phyloP scores from a whole-genome alignment of 2,888 invertebrate species.

The Resseliella maxima region DNA sequence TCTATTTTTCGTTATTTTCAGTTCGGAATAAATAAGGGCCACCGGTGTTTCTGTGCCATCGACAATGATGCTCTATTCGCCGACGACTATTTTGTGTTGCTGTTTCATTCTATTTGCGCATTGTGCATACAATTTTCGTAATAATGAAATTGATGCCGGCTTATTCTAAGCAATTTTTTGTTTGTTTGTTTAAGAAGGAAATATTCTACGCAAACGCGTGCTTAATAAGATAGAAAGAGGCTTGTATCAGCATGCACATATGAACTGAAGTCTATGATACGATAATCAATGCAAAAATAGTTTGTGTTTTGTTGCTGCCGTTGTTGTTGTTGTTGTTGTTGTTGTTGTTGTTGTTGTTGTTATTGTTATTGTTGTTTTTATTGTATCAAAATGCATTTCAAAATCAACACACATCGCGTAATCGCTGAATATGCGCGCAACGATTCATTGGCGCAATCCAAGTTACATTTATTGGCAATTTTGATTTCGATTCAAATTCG shows the following conservation, averaged over 20 bases:
- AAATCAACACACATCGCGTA: no score
- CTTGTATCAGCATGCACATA: background rate
- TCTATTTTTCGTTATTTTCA: background rate
- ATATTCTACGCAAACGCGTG: conserved; percentile 42
- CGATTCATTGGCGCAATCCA: background rate
- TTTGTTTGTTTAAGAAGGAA: no score
- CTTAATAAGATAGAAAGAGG: background rate
- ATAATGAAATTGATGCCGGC: conserved; percentile 18
- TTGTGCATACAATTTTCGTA: conserved; percentile 51
- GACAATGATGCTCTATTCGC: background rate
- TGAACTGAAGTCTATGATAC: background rate
- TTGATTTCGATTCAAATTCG: conserved; percentile 32
- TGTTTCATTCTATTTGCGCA: conserved; percentile 40
- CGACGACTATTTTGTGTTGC: background rate
- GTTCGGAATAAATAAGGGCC: conserved; percentile 32
- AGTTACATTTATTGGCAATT: background rate
- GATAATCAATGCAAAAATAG: background rate
- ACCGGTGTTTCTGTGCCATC: background rate
- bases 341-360: no score
- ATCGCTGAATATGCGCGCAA: no score
- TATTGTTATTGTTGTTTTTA: no score
- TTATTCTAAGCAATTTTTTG: no score
- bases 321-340: background rate
- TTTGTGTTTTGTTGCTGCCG: background rate
- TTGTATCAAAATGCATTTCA: no score